Evolutionary conservation across 2,113 vertebrate species (phyloP), one percentile per base, ranked within the genome.

Genomic region (Laticauda laticaudata): DNA sequence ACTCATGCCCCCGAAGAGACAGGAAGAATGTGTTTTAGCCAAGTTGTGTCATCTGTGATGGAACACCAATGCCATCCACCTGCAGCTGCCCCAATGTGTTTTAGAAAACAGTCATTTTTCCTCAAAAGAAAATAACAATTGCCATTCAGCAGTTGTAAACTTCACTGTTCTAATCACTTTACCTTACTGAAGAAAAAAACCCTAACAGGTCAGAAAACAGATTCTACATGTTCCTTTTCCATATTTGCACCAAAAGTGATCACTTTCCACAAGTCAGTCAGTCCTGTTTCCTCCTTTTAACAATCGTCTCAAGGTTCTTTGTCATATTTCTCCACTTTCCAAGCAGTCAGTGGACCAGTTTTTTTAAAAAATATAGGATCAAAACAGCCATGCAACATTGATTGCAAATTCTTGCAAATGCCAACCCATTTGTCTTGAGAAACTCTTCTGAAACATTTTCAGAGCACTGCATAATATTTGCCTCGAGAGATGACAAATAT

Each of bases 361-460:
- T 29, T 64, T 64, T 1, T 15, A 20, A 51, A 51, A 51, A 51
- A 1, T 61, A 92, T 23, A 29, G 6, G 39, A 24, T 88, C 95
- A 12, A 91, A 54, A 29, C 24, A 87, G 89, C 0, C 0, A 45
- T 57, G 29, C 54, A 12, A 11, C 23, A 53, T 11, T 64, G 85
- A 59, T 92, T 39, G 39, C 15, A 94, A 64, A 89, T 93, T 94
- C 69, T 61, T 93, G 89, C 90, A 92, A 7, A 61, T 94, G 86
- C 43, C 86, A 64, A 85, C 21, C 88, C 61, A 94, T 93, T 96
- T 94, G 51, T 92, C 54, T 95, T 64, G 91, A 90, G n/a, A 95
- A 93, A 9, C 0, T 91, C 14, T 81, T 96, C 86, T 81, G 59
- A 88, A 92, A 55, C 23, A 20, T 39, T 93, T 90, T 57, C 34